Percentiles rank a stretch among this genome's conserved stretches.
phyloP scores from a whole-genome alignment of 2,888 invertebrate species.

The Sicus ferrugineus region DNA sequence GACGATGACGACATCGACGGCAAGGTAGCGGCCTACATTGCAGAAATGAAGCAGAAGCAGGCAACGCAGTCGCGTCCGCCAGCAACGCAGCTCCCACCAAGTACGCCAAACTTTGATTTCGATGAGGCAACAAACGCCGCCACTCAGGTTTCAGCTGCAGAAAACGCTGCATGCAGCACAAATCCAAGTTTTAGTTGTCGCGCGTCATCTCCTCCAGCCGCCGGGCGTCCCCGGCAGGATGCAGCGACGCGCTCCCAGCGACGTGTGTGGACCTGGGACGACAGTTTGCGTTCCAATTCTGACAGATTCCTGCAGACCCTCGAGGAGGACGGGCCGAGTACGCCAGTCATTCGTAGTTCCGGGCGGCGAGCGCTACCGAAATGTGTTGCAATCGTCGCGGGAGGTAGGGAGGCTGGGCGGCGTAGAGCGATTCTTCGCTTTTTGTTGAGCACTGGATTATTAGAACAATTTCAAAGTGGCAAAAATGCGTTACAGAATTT shows the following conservation, averaged over 20 bases:
- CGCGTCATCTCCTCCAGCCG: constrained; percentile 19
- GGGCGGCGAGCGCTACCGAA: constrained; percentile 48
- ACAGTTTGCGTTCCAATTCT: constrained; percentile 62
- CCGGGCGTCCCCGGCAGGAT: constrained; percentile 23
- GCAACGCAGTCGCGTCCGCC: constrained; percentile 25
- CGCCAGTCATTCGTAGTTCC: constrained; percentile 33
- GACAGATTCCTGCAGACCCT: constrained; percentile 63
- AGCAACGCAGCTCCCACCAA: constrained; percentile 23
- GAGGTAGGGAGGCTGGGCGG: constrained; percentile 3
- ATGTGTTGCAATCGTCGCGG: constrained; percentile 40
- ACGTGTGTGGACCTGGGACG: constrained; percentile 63
- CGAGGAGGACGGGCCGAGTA: constrained; percentile 53
- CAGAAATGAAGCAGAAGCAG: constrained; percentile 55
- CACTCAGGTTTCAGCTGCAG: constrained; percentile 19
- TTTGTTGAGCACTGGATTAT: too few relatives aligned
- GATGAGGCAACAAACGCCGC: constrained; percentile 26
- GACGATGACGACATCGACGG: constrained; percentile 61
- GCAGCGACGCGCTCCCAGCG: constrained; percentile 30
- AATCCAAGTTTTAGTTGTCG: too few relatives aligned
- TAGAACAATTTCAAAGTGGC: too few relatives aligned
- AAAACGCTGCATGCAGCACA: constrained; percentile 1
- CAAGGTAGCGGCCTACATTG: constrained; percentile 58
- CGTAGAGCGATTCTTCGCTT: too few relatives aligned
- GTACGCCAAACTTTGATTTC: too few relatives aligned
- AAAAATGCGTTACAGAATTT: too few relatives aligned